phyloP scores from a whole-genome alignment of 2,797 vertebrate species.

The Picus viridis region DNA sequence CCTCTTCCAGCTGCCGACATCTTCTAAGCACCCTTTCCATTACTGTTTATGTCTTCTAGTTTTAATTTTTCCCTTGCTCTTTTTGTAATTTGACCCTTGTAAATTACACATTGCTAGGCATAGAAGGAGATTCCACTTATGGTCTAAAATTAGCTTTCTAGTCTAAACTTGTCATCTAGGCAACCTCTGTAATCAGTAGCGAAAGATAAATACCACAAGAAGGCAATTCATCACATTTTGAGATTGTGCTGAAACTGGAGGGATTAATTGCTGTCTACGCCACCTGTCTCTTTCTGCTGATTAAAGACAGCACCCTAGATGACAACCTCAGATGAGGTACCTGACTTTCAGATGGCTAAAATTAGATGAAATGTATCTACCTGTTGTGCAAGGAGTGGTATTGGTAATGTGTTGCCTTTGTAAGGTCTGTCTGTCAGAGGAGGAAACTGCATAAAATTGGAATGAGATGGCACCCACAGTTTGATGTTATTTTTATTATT shows the following conservation, averaged over 20 bases:
- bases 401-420: neutral
- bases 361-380: neutral
- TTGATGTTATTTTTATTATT: accelerated
- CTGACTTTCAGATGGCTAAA: neutral
- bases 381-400: neutral
- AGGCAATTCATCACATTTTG: slow-evolving; percentile 9
- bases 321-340: neutral
- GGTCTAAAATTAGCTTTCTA: slow-evolving; percentile 42
- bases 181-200: neutral
- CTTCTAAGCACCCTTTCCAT: neutral
- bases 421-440: neutral
- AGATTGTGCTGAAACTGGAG: slow-evolving; percentile 9
- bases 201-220: slow-evolving; percentile 14
- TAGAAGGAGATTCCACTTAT: neutral
- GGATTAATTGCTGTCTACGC: slow-evolving; percentile 42
- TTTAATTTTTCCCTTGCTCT: neutral
- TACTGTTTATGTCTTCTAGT: neutral
- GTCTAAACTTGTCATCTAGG: slow-evolving; percentile 35
- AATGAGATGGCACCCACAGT: neutral
- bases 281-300: slow-evolving; percentile 36
- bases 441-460: neutral
- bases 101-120: neutral
- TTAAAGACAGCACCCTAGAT: neutral
- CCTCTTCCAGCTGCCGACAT: neutral
- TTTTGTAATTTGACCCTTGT: neutral